phyloP scores from a whole-genome alignment of 2,888 invertebrate genomes.

The Carpatolechia fugitivella region DNA sequence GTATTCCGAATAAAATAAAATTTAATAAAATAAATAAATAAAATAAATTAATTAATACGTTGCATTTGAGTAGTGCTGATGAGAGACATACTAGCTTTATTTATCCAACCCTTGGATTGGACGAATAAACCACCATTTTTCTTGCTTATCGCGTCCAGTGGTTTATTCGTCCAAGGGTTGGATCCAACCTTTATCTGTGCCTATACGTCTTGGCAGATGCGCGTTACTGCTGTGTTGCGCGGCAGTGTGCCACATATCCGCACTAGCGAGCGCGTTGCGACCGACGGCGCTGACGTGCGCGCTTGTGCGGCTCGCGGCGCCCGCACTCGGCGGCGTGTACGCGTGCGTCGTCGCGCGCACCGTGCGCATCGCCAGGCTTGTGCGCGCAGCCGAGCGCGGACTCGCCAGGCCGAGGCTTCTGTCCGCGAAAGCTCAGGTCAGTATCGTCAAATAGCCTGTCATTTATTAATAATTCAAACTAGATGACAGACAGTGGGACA shows the following conservation, averaged over 20 bases:
- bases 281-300: constrained; percentile 34
- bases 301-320: constrained; percentile 36
- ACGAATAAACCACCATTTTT: too few species aligned
- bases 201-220: background rate
- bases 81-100: too few species aligned
- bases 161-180: too few species aligned
- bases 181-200: background rate
- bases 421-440: constrained; percentile 62
- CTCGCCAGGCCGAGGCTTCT: constrained; percentile 31
- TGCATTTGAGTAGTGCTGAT: too few species aligned
- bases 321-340: constrained; percentile 41
- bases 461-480: too few species aligned
- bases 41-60: too few species aligned
- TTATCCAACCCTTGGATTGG: too few species aligned
- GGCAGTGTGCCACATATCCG: constrained; percentile 70
- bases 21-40: too few species aligned
- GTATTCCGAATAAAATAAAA: too few species aligned
- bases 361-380: constrained; percentile 41
- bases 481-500: too few species aligned
- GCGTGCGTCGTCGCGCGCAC: constrained; percentile 45
- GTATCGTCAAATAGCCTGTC: too few species aligned
- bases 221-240: constrained; percentile 79
- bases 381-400: constrained; percentile 42
- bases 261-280: constrained; percentile 78
- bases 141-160: too few species aligned